Evolutionary conservation across 2,113 vertebrate species (phyloP), one percentile per base, ranked within the genome.

Genomic region (Rana temporaria): DNA sequence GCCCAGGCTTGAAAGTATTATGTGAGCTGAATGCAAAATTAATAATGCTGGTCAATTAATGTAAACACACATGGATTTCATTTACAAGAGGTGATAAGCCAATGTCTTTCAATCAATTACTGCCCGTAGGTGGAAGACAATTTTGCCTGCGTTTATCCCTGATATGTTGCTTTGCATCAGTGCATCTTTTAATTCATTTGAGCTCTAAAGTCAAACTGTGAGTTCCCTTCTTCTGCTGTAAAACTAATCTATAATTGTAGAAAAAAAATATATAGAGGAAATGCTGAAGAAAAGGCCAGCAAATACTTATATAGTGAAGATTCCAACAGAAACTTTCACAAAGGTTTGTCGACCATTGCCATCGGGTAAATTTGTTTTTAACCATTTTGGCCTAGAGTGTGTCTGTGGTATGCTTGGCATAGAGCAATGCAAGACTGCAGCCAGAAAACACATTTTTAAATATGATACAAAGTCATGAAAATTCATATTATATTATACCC

Each of bases 1-100:
- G 59, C 34, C 19, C 4, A 22, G 56, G 26, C 55, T 38, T 60
- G 55, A 38, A 38, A 22, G 74, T 26, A 64, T 30, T 24, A 30
- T 77, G 74, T 77, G 74, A 77, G 60, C 60, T 26, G 74, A 77
- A 62, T 77, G 22, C 74, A 26, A 12, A 77, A 77, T 77, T 77
- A 77, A 48, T 64, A 77, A 74, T 22, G 56, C 8, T 20, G 56
- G 59, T 77, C 59, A 77, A 64, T 63, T 77, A 77, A 77, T 74
- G 55, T 74, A 74, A 74, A 74, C 74, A 64, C 60, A 64, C 74
- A 63, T 30, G 60, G 57, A 77, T 77, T 77, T 77, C 59, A 77
- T 77, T 64, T 77, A 77, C n/a, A n/a, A 77, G 74, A 64, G 74
- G 74, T 77, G 74, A 77, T 38, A 77, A 64, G 74, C 38, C 74